phyloP scores from a whole-genome alignment of 2,113 vertebrate genomes.

The Numida meleagris region DNA sequence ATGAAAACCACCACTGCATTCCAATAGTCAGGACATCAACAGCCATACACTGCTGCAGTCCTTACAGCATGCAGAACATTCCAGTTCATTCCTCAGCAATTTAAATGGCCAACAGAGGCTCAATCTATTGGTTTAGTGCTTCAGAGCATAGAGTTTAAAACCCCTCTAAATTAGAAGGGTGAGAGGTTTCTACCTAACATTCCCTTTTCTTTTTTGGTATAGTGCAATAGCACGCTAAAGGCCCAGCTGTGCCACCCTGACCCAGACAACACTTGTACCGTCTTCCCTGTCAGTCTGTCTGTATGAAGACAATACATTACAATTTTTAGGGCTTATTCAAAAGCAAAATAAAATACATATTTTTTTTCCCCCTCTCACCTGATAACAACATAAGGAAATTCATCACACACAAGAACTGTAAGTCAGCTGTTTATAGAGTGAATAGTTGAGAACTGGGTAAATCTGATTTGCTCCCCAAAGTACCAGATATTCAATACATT shows the following conservation, averaged over 20 bases:
- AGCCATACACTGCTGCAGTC: neutral
- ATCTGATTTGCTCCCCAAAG: neutral
- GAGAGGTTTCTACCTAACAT: neutral
- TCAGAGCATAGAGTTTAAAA: neutral
- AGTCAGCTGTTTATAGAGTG: neutral
- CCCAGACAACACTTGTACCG: neutral
- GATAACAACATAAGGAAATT: neutral
- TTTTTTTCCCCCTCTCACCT: neutral
- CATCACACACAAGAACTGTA: neutral
- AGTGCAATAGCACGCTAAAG: neutral
- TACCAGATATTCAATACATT: slow-evolving; percentile 7
- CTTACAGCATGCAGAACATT: fast-evolving
- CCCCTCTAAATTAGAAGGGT: neutral
- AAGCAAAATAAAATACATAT: neutral
- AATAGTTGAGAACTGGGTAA: neutral
- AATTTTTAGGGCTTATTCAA: neutral
- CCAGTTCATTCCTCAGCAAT: neutral
- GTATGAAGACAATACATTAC: neutral
- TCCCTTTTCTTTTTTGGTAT: neutral
- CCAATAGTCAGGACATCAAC: neutral
- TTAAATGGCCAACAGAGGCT: neutral
- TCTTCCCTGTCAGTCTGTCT: neutral
- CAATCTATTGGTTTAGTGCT: neutral
- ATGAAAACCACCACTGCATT: neutral
- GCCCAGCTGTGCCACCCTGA: neutral